Percentiles rank a stretch among this genome's conserved stretches.
phyloP scores from a whole-genome alignment of 2,113 vertebrate genomes.

The Tyto alba region DNA sequence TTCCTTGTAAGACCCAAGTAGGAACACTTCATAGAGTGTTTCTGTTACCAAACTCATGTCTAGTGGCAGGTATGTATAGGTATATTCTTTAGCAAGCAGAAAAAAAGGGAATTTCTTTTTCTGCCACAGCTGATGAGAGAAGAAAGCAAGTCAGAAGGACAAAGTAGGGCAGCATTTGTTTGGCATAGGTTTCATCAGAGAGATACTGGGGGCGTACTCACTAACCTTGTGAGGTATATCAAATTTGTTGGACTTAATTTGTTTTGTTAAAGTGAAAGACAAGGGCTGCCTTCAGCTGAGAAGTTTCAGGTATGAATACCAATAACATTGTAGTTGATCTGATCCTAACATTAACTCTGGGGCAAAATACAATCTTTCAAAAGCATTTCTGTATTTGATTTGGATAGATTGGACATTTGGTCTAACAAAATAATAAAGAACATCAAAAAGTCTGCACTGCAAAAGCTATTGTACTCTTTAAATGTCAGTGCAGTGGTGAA shows the following conservation, averaged over 20 bases:
- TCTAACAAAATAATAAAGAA: neutral
- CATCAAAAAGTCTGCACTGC: neutral
- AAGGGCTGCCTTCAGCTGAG: rapidly evolving
- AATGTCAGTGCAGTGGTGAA: neutral
- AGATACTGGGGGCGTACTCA: neutral
- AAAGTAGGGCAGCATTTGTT: neutral
- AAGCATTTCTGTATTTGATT: neutral
- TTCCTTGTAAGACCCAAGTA: neutral
- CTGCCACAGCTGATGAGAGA: neutral
- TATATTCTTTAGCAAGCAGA: neutral
- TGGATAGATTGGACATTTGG: neutral
- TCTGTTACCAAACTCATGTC: neutral
- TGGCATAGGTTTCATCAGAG: neutral
- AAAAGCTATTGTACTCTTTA: neutral
- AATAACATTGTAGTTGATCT: neutral
- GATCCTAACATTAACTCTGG: neutral
- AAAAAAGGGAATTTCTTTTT: neutral
- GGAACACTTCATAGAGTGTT: neutral
- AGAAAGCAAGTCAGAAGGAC: neutral
- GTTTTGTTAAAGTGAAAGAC: neutral
- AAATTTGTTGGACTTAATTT: neutral
- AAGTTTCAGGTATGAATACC: neutral
- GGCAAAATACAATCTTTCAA: neutral
- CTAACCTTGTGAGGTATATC: neutral
- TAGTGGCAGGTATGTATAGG: neutral